Evolutionary conservation across 2,797 vertebrate species (phyloP), one percentile per base, ranked within the genome.

Genomic region (Rousettus madagascariensis): DNA sequence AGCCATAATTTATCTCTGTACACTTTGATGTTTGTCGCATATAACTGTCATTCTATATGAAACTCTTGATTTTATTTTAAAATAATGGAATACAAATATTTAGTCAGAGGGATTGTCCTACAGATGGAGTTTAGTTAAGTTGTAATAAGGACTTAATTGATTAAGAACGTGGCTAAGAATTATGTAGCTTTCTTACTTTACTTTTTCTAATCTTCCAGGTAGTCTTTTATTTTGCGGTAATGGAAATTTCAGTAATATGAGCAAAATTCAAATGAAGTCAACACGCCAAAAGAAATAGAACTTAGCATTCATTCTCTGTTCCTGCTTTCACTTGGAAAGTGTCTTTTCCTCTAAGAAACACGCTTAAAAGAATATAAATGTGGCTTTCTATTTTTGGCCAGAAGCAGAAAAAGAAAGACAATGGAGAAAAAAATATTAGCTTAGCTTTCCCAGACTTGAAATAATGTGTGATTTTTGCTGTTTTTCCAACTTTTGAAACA

Each of bases 241-340:
- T 91, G 85, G 83, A 59, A 94, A 49, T 43, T 86, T 36, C 69
- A 95, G 74, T 93, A 94, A 95, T 51, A 57, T 22, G 90, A 97
- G 55, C 0, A 59, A 90, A 94, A 94, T 96, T 97, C 72, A 95
- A 61, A 95, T 61, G 41, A 95, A 96, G 79, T 96, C 74, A 51
- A 12, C 20, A 7, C 84, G 87, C 96, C 96, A 96, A 93, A 90
- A 84, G 96, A 97, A 98, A 98, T 8, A 96, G 53, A 86, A 78
- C 68, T 87, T 84, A 83, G 90, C 79, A 82, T 97, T 97, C 72
- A 36, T 95, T 97, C 96, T 97, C 93, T 90, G 87, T 61, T 78
- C 78, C 53, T 66, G 41, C 86, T 97, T 96, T 91, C 71, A 69
- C 33, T 96, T 75, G 75, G 69, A 96, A 96, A 59, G 26, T 80